These are phyloP conservation scores for Rhagologus leucostigma DNA, from an alignment of 2,113 vertebrate genomes.

Conservation along the genomic window DNA sequence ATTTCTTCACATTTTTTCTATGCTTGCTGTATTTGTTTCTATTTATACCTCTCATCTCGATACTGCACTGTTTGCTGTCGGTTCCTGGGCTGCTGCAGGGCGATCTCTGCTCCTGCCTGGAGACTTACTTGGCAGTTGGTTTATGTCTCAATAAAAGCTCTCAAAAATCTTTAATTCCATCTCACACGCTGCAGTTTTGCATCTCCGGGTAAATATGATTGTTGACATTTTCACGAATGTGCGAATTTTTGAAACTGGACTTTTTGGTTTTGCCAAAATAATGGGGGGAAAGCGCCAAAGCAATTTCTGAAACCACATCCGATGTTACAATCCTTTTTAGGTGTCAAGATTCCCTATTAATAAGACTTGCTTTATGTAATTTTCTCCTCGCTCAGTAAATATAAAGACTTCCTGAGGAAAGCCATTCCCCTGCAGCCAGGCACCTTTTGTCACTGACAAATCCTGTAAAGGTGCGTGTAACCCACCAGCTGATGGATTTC, in stretches of 20 bases:
- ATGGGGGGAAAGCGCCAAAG: background rate
- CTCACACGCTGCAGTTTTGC: background rate
- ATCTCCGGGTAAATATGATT: background rate
- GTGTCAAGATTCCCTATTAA: background rate
- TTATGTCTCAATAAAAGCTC: background rate
- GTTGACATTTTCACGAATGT: background rate
- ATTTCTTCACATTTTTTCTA: background rate
- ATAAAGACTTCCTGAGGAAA: background rate
- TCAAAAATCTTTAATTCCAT: background rate
- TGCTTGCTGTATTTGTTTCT: background rate
- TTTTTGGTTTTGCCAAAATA: conserved; percentile 2
- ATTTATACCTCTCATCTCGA: background rate
- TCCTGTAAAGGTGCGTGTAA: background rate
- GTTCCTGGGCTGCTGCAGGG: background rate
- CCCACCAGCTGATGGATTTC: background rate
- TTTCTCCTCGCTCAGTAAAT: background rate
- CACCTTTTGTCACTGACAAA: background rate
- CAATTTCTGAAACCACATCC: conserved; percentile 54
- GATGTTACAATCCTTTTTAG: background rate
- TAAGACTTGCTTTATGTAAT: background rate
- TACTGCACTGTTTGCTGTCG: background rate
- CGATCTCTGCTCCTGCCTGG: background rate
- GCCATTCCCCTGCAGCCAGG: background rate
- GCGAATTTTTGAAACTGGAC: background rate
- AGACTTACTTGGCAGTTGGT: background rate